A percentile compares a stretch with the other conserved stretches of the same genome.
These are phyloP conservation scores for Propithecus perrieri DNA, from an alignment of 2,797 vertebrate species.

Conservation along the genomic window DNA sequence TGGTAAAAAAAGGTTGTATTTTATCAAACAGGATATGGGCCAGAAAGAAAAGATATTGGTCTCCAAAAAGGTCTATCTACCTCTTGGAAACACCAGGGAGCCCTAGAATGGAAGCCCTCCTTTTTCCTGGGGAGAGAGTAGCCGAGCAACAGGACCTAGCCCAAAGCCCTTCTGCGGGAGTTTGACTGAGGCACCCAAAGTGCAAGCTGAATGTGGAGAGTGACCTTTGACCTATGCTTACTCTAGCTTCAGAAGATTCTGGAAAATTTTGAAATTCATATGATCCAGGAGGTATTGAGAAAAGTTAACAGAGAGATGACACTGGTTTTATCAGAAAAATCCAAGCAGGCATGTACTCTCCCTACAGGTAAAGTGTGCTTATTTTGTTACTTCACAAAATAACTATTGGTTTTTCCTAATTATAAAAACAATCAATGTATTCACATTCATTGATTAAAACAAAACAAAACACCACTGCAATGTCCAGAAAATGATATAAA, in stretches of 20 bases:
- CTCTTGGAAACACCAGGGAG: neutral
- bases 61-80: neutral
- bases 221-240: slow-evolving; percentile 40
- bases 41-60: neutral
- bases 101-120: neutral
- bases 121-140: neutral
- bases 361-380: slow-evolving; percentile 83
- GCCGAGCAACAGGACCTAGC: neutral
- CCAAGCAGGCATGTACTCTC: slow-evolving; percentile 80
- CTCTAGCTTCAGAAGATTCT: slow-evolving; percentile 88
- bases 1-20: neutral
- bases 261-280: slow-evolving; percentile 88
- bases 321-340: slow-evolving; percentile 86
- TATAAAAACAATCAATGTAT: neutral
- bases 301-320: slow-evolving; percentile 84
- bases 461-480: neutral
- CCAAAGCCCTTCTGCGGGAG: neutral
- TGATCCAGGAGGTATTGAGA: slow-evolving; percentile 86
- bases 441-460: neutral
- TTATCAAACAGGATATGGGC: neutral
- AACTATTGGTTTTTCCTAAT: neutral
- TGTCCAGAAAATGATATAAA: neutral
- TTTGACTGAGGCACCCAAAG: neutral
- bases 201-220: neutral
- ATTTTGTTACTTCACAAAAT: slow-evolving; percentile 24